Conservation (phyloP, 1,140 invertebrate genomes). For the Brachionus asplanchnoidis region DNA sequence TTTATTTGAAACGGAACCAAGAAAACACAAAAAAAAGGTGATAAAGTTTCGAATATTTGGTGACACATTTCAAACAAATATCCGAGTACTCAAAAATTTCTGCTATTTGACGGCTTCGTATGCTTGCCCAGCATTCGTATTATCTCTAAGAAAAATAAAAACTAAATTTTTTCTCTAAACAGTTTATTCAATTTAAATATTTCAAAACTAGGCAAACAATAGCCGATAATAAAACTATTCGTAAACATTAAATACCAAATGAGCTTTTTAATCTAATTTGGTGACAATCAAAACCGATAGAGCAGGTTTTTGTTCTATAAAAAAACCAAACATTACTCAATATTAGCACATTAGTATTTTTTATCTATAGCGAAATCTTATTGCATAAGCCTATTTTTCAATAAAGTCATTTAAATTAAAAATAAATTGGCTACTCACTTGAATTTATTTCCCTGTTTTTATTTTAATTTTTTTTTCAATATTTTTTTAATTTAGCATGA, state of each 20-base stretch:
- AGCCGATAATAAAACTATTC: conserved; percentile 25
- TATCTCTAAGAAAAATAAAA: conserved; percentile 17
- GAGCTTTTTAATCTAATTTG: background rate
- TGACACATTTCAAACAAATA: conserved; percentile 35
- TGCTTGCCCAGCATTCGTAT: background rate
- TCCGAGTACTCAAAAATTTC: background rate
- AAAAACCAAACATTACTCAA: background rate
- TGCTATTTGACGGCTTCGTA: background rate
- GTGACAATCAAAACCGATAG: background rate
- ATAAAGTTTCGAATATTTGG: background rate
- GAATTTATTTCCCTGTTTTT: background rate
- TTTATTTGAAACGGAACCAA: conserved; percentile 14
- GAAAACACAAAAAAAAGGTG: background rate
- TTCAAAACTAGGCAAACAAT: background rate
- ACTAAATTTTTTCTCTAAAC: background rate
- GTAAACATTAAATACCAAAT: background rate
- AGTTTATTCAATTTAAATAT: conserved; percentile 33
- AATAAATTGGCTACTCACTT: background rate
- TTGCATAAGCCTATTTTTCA: background rate
- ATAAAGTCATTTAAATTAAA: background rate
- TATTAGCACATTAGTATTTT: background rate
- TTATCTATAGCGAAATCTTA: background rate
- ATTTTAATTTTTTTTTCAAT: background rate
- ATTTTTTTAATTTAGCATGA: background rate
- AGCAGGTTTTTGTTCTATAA: background rate